These are phyloP conservation scores for Strigops habroptila DNA, from an alignment of 2,113 vertebrate species.

Conservation along the genomic window DNA sequence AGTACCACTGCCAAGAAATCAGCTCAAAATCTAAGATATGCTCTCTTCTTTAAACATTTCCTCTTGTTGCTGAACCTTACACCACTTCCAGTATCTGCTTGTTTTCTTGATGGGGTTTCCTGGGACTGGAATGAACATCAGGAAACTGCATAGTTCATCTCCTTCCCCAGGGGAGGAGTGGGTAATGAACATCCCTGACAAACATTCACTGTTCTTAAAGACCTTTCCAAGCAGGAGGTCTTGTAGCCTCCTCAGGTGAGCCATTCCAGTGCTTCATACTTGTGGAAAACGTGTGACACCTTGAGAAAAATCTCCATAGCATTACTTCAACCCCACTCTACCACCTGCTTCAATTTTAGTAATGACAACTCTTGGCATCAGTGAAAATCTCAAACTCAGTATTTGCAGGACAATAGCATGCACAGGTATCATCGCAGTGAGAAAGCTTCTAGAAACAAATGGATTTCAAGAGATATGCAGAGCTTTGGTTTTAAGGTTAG, in stretches of 20 bases:
- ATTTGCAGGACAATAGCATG: not conserved
- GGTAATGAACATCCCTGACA: not conserved
- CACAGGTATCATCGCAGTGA: not conserved
- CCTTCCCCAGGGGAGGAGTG: not conserved
- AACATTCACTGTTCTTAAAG: not conserved
- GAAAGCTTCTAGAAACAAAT: not conserved
- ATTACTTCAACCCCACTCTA: not conserved
- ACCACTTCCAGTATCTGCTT: not conserved
- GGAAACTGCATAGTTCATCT: not conserved
- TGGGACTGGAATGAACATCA: not conserved
- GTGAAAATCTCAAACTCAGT: not conserved
- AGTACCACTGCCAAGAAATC: not conserved
- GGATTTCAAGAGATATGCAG: slow-evolving; percentile 2
- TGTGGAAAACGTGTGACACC: not conserved
- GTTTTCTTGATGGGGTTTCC: not conserved
- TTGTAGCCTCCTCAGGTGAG: not conserved
- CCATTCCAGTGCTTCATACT: not conserved
- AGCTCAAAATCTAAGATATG: not conserved
- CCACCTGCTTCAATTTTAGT: slow-evolving; percentile 18
- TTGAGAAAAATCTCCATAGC: not conserved
- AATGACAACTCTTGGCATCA: not conserved
- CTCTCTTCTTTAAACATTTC: not conserved
- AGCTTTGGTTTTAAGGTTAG: not conserved
- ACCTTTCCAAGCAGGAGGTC: not conserved
- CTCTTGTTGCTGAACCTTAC: not conserved